Evolutionary conservation across 2,888 invertebrate species (phyloP).

Genomic region (Parnassius orleans): DNA sequence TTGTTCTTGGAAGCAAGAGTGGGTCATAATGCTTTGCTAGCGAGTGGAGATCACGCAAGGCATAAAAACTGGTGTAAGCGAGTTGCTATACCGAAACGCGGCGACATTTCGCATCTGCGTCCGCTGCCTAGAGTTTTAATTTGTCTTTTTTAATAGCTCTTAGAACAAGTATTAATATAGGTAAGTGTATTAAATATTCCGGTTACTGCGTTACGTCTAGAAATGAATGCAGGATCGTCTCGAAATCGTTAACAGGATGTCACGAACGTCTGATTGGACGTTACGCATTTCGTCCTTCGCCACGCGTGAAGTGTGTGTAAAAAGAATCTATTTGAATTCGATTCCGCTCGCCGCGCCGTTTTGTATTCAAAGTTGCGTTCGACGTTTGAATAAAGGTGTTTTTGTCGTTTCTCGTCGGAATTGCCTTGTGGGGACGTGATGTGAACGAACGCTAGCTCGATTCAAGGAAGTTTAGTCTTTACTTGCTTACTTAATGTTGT

Average conservation of each 20-base stretch:
- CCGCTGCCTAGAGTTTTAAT: slow-evolving; percentile 5
- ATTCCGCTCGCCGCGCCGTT: slow-evolving; percentile 53
- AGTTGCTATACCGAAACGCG: slow-evolving; percentile 7
- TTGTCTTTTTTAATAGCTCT: background rate
- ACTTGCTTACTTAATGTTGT: slow-evolving; percentile 22
- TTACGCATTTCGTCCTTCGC: slow-evolving; percentile 55
- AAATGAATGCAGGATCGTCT: slow-evolving; percentile 24
- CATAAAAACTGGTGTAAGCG: slow-evolving; percentile 18
- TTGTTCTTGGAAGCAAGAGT: slow-evolving; percentile 18
- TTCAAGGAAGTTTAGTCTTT: slow-evolving; percentile 32
- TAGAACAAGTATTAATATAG: background rate
- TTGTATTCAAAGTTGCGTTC: slow-evolving; percentile 63
- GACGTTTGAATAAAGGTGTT: slow-evolving; percentile 60
- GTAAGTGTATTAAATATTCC: background rate
- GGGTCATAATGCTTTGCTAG: slow-evolving; percentile 19
- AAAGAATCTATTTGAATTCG: slow-evolving; percentile 61
- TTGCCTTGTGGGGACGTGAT: slow-evolving; percentile 68
- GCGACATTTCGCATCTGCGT: slow-evolving; percentile 24
- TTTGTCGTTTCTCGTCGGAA: slow-evolving; percentile 68
- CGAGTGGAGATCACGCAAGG: slow-evolving; percentile 9
- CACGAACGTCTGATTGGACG: slow-evolving; percentile 36
- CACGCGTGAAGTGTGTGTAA: slow-evolving; percentile 55
- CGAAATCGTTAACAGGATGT: slow-evolving; percentile 40
- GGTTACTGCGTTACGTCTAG: slow-evolving; percentile 8
- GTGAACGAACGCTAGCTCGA: slow-evolving; percentile 47